Evolutionary conservation across 2,888 invertebrate genomes (phyloP).

Genomic region (Nemotelus nigrinus): DNA sequence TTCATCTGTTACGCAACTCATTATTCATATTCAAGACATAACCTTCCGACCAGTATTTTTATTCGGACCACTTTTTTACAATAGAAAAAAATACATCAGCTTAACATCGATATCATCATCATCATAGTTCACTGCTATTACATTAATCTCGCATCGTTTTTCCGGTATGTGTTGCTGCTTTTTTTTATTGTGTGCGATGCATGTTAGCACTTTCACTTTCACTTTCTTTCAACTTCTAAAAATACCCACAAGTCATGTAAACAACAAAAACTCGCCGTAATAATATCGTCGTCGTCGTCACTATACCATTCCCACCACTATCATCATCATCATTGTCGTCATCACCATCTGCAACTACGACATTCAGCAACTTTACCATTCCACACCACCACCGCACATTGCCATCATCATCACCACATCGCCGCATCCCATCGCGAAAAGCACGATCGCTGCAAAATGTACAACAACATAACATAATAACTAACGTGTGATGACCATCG

Average conservation of each 20-base stretch:
- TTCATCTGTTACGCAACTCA: no score
- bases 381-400: no score
- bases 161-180: conserved; percentile 36
- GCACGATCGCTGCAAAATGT: no score
- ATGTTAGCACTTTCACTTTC: conserved; percentile 39
- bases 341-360: no score
- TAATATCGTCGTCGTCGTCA: neutral
- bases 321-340: neutral
- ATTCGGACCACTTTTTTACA: no score
- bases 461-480: no score
- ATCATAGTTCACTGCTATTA: neutral
- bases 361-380: no score
- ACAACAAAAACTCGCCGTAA: conserved; percentile 8
- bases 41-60: no score
- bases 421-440: no score
- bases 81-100: neutral
- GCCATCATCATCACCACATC: no score
- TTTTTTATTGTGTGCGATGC: conserved; percentile 13
- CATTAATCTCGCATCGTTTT: neutral
- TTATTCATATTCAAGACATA: no score
- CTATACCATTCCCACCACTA: neutral
- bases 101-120: neutral
- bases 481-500: no score
- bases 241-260: conserved; percentile 28
- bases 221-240: conserved; percentile 36